Evolutionary conservation across 2,113 vertebrate species (phyloP), one percentile per base, ranked within the genome.

Genomic region (Astur gentilis): DNA sequence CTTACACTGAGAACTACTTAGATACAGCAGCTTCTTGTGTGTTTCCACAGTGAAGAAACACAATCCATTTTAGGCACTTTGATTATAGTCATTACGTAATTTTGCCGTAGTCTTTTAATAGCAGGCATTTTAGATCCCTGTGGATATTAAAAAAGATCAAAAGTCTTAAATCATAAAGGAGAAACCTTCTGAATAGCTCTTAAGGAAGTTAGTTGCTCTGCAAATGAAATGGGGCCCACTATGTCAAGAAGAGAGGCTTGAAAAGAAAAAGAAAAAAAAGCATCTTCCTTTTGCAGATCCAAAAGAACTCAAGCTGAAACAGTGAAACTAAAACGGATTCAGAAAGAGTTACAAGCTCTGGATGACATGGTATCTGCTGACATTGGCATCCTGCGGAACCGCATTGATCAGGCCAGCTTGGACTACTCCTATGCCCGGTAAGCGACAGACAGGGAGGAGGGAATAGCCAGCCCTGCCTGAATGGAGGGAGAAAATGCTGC

Each of bases 321-420:
- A 3, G 97, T 99, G 92, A 99, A 99, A 94, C 98, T 99, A 47
- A 99, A 99, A 91, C 98, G 99, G 71, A 99, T 99, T 94, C 99
- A 99, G 97, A 99, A 98, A 92, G 99, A 99, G 93, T 98, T 99
- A 9, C 99, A 99, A 95, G 98, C 98, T 55, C 98, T 99, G 67
- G 99, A 99, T 90, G 99, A 99, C 97, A 98, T 99, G 98, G 99
- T 99, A 47, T 99, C 99, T 27, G 99, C 97, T 78, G 99, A 99
- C 92, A 99, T 99, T 27, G 98, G 98, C 45, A 99, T 99, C 97
- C 98, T 99, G 92, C 97, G 99, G 94, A 98, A 98, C 65, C 98
- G 97, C 71, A 99, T 99, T 7, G 99, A 99, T 73, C 98, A 99
- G 79, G 98, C 99, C 94, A 99, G 99, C 97, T 96, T 99, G 95